A percentile compares a stretch with the other conserved stretches of the same genome.
Conservation (phyloP, 2,113 vertebrate species). For the Carollia perspicillata region DNA sequence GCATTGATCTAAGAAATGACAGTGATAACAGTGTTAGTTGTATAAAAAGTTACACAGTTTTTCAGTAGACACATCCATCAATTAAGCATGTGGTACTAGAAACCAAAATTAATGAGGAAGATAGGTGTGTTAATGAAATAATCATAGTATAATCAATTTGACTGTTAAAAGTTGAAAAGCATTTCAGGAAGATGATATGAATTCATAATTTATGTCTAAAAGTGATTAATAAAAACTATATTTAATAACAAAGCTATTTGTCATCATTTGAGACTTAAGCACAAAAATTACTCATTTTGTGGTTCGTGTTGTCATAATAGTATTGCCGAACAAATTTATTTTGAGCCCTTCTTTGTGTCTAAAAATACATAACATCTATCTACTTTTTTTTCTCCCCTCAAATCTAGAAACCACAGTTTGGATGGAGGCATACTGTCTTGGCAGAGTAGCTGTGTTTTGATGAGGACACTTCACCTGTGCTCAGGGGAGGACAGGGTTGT, state of each 20-base stretch:
- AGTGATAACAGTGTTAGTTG: constrained; percentile 89
- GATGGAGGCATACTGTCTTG: neutral
- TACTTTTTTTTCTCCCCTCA: neutral
- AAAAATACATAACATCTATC: constrained; percentile 61
- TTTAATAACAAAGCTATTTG: constrained; percentile 91
- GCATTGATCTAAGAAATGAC: constrained; percentile 84
- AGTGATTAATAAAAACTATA: constrained; percentile 91
- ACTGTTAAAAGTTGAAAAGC: constrained; percentile 91
- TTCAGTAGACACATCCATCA: constrained; percentile 88
- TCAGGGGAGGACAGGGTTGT: neutral
- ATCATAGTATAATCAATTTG: constrained; percentile 93
- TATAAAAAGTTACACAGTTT: constrained; percentile 85
- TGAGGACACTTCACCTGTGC: neutral
- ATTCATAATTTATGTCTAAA: constrained; percentile 90
- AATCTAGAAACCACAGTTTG: neutral
- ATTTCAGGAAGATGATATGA: constrained; percentile 87
- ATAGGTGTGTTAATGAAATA: constrained; percentile 93
- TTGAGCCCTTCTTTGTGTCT: constrained; percentile 70
- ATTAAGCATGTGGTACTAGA: constrained; percentile 85
- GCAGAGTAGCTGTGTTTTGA: neutral
- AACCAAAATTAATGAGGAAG: constrained; percentile 91
- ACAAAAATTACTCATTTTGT: constrained; percentile 85
- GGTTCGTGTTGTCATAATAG: constrained; percentile 82
- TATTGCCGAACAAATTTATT: constrained; percentile 72
- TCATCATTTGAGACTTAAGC: constrained; percentile 87